Evolutionary conservation across 2,888 invertebrate species (phyloP).

Genomic region (Petrolisthes manimaculis): DNA sequence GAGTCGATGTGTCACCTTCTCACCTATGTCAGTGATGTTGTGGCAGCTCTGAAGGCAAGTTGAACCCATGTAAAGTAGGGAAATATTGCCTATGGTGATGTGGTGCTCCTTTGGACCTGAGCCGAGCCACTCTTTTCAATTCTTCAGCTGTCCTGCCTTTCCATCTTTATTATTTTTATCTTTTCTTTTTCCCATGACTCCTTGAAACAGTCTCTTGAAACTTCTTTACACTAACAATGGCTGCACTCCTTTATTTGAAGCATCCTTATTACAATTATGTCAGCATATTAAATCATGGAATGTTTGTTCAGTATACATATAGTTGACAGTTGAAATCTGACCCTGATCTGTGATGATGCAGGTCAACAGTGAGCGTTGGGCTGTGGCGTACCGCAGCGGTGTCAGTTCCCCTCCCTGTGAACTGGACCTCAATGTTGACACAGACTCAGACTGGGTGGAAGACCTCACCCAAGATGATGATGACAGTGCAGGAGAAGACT

Average conservation of each 20-base stretch:
- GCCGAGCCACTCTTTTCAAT: too few relatives aligned
- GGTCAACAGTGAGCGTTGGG: conserved; percentile 63
- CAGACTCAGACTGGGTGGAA: conserved; percentile 88
- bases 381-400: conserved; percentile 56
- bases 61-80: background rate
- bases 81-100: background rate
- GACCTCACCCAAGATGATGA: conserved; percentile 89
- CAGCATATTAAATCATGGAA: background rate
- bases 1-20: conserved; percentile 84
- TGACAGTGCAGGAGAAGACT: conserved; percentile 92
- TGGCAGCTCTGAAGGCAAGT: conserved; percentile 73
- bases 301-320: background rate
- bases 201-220: too few relatives aligned
- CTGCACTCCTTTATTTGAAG: too few relatives aligned
- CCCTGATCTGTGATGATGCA: background rate
- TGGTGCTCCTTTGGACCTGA: background rate
- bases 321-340: background rate
- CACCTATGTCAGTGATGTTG: conserved; percentile 85
- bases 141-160: background rate
- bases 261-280: background rate
- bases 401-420: conserved; percentile 62
- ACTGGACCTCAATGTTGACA: conserved; percentile 66
- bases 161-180: too few relatives aligned
- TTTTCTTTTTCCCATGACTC: too few relatives aligned
- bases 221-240: too few relatives aligned